These are phyloP conservation scores for Drosophila busckii DNA, from an alignment of 1,140 invertebrate genomes.

Conservation along the genomic window DNA sequence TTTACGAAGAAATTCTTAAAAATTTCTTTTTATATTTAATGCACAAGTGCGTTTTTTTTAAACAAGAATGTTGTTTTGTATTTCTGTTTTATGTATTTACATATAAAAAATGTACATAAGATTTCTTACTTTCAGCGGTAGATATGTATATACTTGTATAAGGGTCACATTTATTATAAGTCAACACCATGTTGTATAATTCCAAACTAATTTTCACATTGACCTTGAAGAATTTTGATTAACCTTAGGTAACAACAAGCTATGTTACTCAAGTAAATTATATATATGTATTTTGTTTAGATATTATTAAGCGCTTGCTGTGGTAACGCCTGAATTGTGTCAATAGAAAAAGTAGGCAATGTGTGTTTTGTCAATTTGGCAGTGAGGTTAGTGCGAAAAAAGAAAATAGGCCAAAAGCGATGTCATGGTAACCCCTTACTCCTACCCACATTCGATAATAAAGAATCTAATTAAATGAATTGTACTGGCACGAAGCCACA, in stretches of 20 bases:
- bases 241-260: too few species aligned
- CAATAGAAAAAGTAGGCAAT: conserved; percentile 49
- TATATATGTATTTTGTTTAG: background rate
- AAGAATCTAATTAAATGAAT: conserved; percentile 74
- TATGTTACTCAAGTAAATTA: too few species aligned
- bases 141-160: too few species aligned
- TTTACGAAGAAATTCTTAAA: conserved; percentile 47
- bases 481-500: conserved; percentile 53
- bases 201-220: too few species aligned
- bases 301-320: conserved; percentile 9
- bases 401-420: conserved; percentile 46
- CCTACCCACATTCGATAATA: conserved; percentile 25
- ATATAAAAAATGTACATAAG: too few species aligned
- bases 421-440: conserved; percentile 39
- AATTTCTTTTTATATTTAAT: conserved; percentile 13
- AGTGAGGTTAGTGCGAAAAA: conserved; percentile 45
- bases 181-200: too few species aligned
- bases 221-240: too few species aligned
- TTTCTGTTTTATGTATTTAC: too few species aligned
- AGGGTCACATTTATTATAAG: too few species aligned
- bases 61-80: too few species aligned
- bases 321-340: conserved; percentile 43
- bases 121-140: too few species aligned
- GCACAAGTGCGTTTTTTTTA: too few species aligned
- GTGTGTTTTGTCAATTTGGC: conserved; percentile 44